Percentiles rank a stretch among this genome's conserved stretches.
phyloP scores from a whole-genome alignment of 2,113 vertebrate species.

The Cepphus grylle region DNA sequence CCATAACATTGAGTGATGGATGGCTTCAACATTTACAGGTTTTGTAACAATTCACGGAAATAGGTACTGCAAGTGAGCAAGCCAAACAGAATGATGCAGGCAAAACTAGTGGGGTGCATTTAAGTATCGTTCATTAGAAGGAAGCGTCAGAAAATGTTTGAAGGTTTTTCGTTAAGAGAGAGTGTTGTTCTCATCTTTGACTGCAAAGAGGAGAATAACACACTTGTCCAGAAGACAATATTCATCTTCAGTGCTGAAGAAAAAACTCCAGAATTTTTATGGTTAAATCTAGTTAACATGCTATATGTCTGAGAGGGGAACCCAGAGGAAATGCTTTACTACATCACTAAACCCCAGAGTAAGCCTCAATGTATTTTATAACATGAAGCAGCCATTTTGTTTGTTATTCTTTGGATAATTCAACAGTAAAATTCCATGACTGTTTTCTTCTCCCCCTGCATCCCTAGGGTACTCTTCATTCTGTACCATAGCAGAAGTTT shows the following conservation, averaged over 20 bases:
- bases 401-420: slow-evolving; percentile 18
- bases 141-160: neutral
- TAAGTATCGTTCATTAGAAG: neutral
- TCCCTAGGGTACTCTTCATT: neutral
- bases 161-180: neutral
- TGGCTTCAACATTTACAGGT: neutral
- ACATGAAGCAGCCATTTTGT: neutral
- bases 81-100: neutral
- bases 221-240: neutral
- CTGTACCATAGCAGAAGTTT: neutral
- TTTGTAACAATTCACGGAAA: neutral
- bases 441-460: neutral
- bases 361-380: neutral
- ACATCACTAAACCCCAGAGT: neutral
- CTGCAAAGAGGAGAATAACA: neutral
- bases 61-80: neutral
- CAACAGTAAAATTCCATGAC: neutral
- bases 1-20: neutral
- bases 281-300: neutral
- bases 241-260: neutral
- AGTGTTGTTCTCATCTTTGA: neutral
- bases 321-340: slow-evolving; percentile 27
- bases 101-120: neutral
- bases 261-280: neutral
- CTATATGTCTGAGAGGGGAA: neutral